Base-by-base conservation (phyloP, 2,113 vertebrate genomes). In the Eolophus roseicapilla region DNA sequence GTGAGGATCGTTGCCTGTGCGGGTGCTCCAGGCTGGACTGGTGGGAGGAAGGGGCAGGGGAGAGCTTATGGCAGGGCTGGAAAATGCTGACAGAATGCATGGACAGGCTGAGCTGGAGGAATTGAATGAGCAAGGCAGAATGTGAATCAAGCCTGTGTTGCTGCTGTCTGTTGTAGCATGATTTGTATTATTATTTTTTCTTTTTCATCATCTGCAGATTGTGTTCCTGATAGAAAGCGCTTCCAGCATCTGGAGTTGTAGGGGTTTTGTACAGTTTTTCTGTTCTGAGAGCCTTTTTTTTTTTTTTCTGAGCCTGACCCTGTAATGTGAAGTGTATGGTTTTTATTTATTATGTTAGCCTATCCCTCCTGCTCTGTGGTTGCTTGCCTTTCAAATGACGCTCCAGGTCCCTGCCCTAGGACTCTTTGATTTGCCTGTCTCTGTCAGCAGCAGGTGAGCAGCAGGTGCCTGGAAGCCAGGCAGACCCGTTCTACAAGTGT, bases 401-500 rank as follows among this genome's bases (percentile, higher is more conserved):
- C 47, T 60, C 17, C 73, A 53, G 37, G 52, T 65, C 60, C 31
- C 41, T 25, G 11, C 78, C 85, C 1, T 1, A 43, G 84, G 53
- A 68, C 74, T 81, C 76, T 85, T 53, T 59, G 43, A 71, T 41
- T 88, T 81, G 80, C 67, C n/a, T 28, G 44, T 73, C 17, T 25
- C 59, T 79, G 65, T 17, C 70, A 68, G 17, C 60, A 13, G 63
- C 11, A 7, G 29, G 7, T 7, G 65, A 93, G 74, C 86, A 88
- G 59, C 41, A 37, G 71, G 37, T 81, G 75, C 1, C 2, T 41
- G 74, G 71, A 59, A 95, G 83, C 63, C 79, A 63, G 96, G 88
- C 91, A 88, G 92, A 96, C 95, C 44, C 7, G 78, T 93, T 93
- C 73, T 77, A 90, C 95, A 16, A 50, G 91, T 73, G 78, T 77